phyloP scores from a whole-genome alignment of 2,888 invertebrate species.

The Herminia tarsipennalis region DNA sequence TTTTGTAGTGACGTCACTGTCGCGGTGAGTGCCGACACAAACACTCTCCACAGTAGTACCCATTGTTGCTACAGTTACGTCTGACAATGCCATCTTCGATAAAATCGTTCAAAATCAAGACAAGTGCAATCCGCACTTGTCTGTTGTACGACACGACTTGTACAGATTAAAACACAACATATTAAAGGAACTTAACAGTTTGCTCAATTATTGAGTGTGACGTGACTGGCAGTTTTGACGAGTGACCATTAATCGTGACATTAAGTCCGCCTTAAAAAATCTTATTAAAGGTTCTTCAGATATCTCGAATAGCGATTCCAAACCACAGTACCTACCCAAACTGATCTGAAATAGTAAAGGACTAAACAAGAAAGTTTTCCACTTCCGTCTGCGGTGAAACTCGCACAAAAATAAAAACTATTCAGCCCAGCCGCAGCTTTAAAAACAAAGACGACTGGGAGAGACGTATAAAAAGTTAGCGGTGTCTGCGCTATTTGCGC shows the following conservation, averaged over 20 bases:
- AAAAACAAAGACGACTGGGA: neutral
- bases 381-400: neutral
- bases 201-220: too few species aligned
- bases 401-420: neutral
- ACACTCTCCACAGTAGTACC: neutral
- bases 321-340: too few species aligned
- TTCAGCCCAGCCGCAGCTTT: neutral
- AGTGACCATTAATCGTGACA: too few species aligned
- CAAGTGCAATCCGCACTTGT: neutral
- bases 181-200: too few species aligned
- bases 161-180: too few species aligned
- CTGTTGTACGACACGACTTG: neutral
- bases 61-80: neutral
- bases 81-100: conserved; percentile 1
- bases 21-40: neutral
- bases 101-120: neutral
- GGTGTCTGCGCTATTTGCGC: neutral
- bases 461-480: neutral
- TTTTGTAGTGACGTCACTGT: neutral
- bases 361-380: neutral
- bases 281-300: too few species aligned
- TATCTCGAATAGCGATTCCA: too few species aligned
- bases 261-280: too few species aligned
- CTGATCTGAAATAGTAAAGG: neutral
- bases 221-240: too few species aligned